Percentiles rank a stretch among this genome's conserved stretches.
Conservation (phyloP, 2,797 vertebrate species). For the Malacoraja senta region DNA sequence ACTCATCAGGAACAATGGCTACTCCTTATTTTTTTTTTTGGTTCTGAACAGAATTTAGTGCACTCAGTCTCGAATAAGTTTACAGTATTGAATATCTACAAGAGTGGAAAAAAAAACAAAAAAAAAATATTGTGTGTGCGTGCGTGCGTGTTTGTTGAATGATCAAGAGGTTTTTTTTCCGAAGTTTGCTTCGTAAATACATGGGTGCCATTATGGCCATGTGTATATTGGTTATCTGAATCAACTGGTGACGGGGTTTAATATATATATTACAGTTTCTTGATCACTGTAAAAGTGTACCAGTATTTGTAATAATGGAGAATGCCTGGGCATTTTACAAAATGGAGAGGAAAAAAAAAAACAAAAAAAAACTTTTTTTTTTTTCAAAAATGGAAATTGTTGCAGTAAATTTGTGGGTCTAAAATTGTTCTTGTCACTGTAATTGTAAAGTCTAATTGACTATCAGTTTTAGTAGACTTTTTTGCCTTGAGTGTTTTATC, state of each 20-base stretch:
- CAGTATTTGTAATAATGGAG: conserved; percentile 99
- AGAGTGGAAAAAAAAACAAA: conserved; percentile 82
- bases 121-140: conserved; percentile 82
- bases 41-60: conserved; percentile 71
- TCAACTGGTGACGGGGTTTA: conserved; percentile 86
- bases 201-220: conserved; percentile 82
- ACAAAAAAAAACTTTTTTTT: conserved; percentile 54
- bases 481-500: conserved; percentile 97
- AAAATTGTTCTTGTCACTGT: conserved; percentile 97
- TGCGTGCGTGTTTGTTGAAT: conserved; percentile 74
- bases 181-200: conserved; percentile 85
- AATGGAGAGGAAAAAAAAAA: conserved; percentile 60
- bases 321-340: conserved; percentile 98
- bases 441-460: conserved; percentile 82
- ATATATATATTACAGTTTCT: conserved; percentile 97
- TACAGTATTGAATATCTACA: conserved; percentile 99
- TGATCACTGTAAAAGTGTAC: conserved; percentile 99
- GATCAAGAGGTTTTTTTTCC: conserved; percentile 71
- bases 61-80: conserved; percentile 99
- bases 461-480: conserved; percentile 92
- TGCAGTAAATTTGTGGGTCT: conserved; percentile 97
- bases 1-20: conserved; percentile 82
- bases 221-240: conserved; percentile 79
- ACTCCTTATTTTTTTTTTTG: conserved; percentile 58
- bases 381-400: conserved; percentile 69